Evolutionary conservation across 2,888 invertebrate species (phyloP).

Genomic region (Cerastis leucographa): DNA sequence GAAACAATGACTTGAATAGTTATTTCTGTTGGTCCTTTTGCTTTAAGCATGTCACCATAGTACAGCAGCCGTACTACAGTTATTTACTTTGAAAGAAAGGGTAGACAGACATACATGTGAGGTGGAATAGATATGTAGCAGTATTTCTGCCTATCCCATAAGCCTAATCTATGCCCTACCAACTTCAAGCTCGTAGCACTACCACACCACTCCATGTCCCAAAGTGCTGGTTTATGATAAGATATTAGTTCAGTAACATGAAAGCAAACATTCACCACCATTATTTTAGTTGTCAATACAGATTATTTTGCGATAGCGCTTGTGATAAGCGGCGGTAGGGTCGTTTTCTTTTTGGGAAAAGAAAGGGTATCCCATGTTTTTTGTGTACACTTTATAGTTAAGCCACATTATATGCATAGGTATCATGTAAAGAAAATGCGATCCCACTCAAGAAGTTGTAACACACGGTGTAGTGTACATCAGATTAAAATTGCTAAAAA

Average conservation of each 20-base stretch:
- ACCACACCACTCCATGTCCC: constrained; percentile 2
- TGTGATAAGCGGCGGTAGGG: constrained; percentile 7
- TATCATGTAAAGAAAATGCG: too few relatives aligned
- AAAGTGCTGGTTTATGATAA: constrained; percentile 40
- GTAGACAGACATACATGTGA: not conserved
- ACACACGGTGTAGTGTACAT: too few relatives aligned
- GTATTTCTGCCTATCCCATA: not conserved
- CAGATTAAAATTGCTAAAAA: too few relatives aligned
- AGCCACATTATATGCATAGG: too few relatives aligned
- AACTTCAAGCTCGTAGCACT: not conserved
- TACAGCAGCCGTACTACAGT: not conserved
- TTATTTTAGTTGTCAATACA: constrained; percentile 27
- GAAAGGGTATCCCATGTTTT: not conserved
- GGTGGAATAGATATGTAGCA: not conserved
- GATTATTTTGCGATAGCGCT: constrained; percentile 34
- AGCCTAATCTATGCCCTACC: not conserved
- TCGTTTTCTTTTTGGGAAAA: not conserved
- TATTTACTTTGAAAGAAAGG: not conserved
- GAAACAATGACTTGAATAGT: not conserved
- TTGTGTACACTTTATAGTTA: not conserved
- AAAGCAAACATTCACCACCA: constrained; percentile 21
- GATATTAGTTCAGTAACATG: constrained; percentile 19
- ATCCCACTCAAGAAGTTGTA: too few relatives aligned
- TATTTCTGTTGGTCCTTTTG: not conserved
- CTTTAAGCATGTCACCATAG: not conserved